Evolutionary conservation across 1,140 invertebrate genomes (phyloP).

Genomic region (Drosophila melanogaster): Release_6_plus_ISO1_MT NT_033777.3:22185001-22185500

Average conservation of each 20-base stretch:
- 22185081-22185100: slow-evolving; percentile 23
- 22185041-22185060: neutral
- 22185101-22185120: slow-evolving; percentile 16
- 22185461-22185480: slow-evolving; percentile 63
- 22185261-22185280: slow-evolving; percentile 63
- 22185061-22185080: neutral
- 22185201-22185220: slow-evolving; percentile 9
- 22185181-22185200: slow-evolving; percentile 42
- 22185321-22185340: slow-evolving; percentile 6
- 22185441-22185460: slow-evolving; percentile 60
- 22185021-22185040: neutral
- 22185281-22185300: slow-evolving; percentile 67
- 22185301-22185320: slow-evolving; percentile 62
- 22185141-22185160: slow-evolving; percentile 13
- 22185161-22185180: slow-evolving; percentile 21
- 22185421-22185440: slow-evolving; percentile 60
- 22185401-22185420: slow-evolving; percentile 56
- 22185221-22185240: slow-evolving; percentile 49
- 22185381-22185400: slow-evolving; percentile 77
- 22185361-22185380: slow-evolving; percentile 59
- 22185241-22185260: slow-evolving; percentile 63
- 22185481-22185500: slow-evolving; percentile 5
- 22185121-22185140: neutral
- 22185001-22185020: no score
- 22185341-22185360: slow-evolving; percentile 18